Conservation (phyloP, 2,888 invertebrate species). For the Cheilosia soror region DNA sequence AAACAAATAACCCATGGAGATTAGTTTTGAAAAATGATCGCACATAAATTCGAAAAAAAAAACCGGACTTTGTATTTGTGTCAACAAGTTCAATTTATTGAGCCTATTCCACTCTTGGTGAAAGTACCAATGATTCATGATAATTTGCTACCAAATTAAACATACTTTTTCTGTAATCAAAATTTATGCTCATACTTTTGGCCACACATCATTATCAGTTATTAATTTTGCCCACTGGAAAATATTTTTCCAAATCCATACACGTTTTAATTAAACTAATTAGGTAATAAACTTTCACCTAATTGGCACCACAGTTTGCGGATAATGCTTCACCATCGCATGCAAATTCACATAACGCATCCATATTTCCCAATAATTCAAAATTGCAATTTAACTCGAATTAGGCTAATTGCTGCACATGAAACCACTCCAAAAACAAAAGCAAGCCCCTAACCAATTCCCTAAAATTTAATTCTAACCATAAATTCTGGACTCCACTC, state of each 20-base stretch:
- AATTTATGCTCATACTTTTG: neutral
- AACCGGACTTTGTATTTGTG: too few species aligned
- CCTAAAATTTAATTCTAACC: slow-evolving; percentile 27
- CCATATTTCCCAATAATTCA: slow-evolving; percentile 22
- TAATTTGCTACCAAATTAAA: neutral
- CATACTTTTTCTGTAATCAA: too few species aligned
- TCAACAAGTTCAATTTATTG: too few species aligned
- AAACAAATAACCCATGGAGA: too few species aligned
- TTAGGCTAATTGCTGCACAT: slow-evolving; percentile 52
- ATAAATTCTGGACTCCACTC: slow-evolving; percentile 8
- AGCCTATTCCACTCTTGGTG: too few species aligned
- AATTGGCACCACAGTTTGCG: slow-evolving; percentile 38
- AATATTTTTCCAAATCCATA: neutral
- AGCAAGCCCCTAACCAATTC: slow-evolving; percentile 1
- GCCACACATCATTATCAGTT: neutral
- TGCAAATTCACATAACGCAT: neutral
- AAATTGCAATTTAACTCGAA: slow-evolving; percentile 39
- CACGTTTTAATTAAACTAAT: slow-evolving; percentile 53
- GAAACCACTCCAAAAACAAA: neutral
- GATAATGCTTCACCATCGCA: neutral
- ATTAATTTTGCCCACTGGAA: neutral
- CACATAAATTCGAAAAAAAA: too few species aligned
- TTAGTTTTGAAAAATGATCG: too few species aligned
- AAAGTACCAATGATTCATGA: neutral
- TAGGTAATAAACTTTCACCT: slow-evolving; percentile 48